Evolutionary conservation across 2,888 invertebrate species (phyloP).

Genomic region (Arctia plantaginis): DNA sequence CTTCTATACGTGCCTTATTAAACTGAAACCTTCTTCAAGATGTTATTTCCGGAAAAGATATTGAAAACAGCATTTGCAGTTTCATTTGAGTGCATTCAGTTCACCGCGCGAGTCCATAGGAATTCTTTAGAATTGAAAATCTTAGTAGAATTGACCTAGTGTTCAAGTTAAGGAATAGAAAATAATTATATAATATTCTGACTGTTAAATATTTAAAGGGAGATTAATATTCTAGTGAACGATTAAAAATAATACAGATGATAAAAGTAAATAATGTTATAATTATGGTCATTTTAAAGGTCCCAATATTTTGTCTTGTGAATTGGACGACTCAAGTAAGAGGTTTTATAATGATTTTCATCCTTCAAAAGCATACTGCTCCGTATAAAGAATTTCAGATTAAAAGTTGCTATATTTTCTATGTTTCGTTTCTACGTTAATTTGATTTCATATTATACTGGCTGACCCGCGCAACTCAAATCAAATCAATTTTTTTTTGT

Average conservation of each 20-base stretch:
- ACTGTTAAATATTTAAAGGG: not conserved
- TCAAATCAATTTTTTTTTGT: no score
- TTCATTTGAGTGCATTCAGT: slow-evolving; percentile 48
- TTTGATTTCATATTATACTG: no score
- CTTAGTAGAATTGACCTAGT: slow-evolving; percentile 27
- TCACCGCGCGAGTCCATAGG: slow-evolving; percentile 25
- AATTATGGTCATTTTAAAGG: not conserved
- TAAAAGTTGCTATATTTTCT: not conserved
- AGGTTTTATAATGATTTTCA: not conserved
- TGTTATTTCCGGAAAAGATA: slow-evolving; percentile 48
- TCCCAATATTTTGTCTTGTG: not conserved
- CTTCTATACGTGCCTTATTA: slow-evolving; percentile 50
- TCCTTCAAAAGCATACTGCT: not conserved
- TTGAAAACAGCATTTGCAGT: slow-evolving; percentile 54
- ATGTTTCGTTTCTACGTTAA: no score
- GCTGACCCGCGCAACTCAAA: no score
- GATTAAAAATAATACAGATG: not conserved
- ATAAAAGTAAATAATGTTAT: not conserved
- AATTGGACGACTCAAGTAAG: not conserved
- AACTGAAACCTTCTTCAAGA: slow-evolving; percentile 46
- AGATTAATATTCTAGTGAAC: not conserved
- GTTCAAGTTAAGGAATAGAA: slow-evolving; percentile 5
- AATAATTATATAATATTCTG: slow-evolving; percentile 20
- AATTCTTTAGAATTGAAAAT: slow-evolving; percentile 40
- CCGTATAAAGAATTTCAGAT: not conserved